These are phyloP conservation scores for human (Homo sapiens) DNA, from an alignment of 2,113 vertebrate species.

Conservation along the genomic window GRCh38 chr6:159809001-159809500, in stretches of 20 bases:
- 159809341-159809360: no score
- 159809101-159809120: slow-evolving; percentile 82
- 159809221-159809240: not conserved
- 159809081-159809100: slow-evolving; percentile 76
- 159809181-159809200: not conserved
- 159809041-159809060: slow-evolving; percentile 77
- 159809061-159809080: slow-evolving; percentile 66
- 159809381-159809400: no score
- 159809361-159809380: no score
- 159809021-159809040: slow-evolving; percentile 83
- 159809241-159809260: not conserved
- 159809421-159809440: no score
- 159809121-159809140: slow-evolving; percentile 83
- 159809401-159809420: no score
- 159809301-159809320: no score
- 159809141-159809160: slow-evolving; percentile 85
- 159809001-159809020: slow-evolving; percentile 68
- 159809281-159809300: no score
- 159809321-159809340: no score
- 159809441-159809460: no score
- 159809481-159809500: no score
- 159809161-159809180: not conserved
- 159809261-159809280: not conserved
- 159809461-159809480: no score
- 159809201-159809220: not conserved